These are phyloP conservation scores for Mactromeris polynyma DNA, from an alignment of 2,888 invertebrate genomes.

Conservation along the genomic window DNA sequence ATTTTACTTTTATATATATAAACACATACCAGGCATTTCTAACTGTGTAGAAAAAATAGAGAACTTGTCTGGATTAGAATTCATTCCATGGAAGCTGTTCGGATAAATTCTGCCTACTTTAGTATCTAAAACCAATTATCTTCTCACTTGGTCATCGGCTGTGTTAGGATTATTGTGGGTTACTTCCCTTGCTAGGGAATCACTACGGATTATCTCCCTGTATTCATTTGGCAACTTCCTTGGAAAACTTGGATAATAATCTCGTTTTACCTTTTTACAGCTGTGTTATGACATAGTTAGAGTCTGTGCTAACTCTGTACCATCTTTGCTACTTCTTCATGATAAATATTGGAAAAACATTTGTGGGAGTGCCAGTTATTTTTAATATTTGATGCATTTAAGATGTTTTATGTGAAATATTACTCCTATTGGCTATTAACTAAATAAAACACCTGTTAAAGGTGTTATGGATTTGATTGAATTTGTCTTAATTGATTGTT, in stretches of 20 bases:
- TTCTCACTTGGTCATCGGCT: slow-evolving; percentile 6
- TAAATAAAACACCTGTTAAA: slow-evolving; percentile 6
- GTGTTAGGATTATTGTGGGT: not conserved
- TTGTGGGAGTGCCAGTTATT: not conserved
- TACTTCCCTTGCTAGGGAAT: not conserved
- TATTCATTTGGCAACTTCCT: slow-evolving; percentile 28
- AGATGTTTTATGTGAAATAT: not conserved
- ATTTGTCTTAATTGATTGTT: slow-evolving; percentile 10
- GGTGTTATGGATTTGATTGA: not conserved
- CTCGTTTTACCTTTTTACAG: slow-evolving; percentile 44
- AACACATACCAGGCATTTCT: not conserved
- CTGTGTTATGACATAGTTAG: slow-evolving; percentile 42
- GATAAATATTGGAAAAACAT: slow-evolving; percentile 29
- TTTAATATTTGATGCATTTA: slow-evolving; percentile 22
- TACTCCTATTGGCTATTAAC: not conserved
- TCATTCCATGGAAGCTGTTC: not conserved
- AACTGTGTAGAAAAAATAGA: not conserved
- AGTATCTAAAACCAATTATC: slow-evolving; percentile 10
- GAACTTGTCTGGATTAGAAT: not conserved
- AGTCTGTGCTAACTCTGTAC: slow-evolving; percentile 5
- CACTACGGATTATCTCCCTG: slow-evolving; percentile 27
- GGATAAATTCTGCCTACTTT: not conserved
- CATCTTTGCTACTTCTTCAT: slow-evolving; percentile 6
- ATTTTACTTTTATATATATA: not conserved
- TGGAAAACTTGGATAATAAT: slow-evolving; percentile 32